Evolutionary conservation across 2,113 vertebrate genomes (phyloP).

Genomic region (Chroicocephalus ridibundus): DNA sequence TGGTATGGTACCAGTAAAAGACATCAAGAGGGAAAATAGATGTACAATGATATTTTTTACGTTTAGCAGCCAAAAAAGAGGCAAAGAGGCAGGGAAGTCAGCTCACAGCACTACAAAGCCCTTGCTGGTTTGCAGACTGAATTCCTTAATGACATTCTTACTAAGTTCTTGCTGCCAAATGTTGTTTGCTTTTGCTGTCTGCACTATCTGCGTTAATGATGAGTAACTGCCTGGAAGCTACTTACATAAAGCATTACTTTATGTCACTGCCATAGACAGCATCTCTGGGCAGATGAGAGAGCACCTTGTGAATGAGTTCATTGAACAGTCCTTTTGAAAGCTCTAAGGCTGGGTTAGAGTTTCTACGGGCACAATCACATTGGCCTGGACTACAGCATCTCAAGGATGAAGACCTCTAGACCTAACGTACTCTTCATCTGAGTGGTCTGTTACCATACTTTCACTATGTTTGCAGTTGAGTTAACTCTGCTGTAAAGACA

Average conservation of each 20-base stretch:
- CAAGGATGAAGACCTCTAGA: not conserved
- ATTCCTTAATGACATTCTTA: slow-evolving; percentile 2
- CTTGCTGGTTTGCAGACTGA: not conserved
- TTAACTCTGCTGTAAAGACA: not conserved
- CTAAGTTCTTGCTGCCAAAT: slow-evolving; percentile 45
- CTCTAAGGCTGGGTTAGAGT: not conserved
- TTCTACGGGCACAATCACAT: not conserved
- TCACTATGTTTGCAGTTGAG: not conserved
- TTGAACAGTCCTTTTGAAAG: not conserved
- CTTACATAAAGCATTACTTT: not conserved
- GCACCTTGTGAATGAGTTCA: not conserved
- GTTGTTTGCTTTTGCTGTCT: slow-evolving; percentile 43
- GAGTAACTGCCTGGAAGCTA: not conserved
- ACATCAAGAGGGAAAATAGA: not conserved
- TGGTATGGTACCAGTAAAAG: not conserved
- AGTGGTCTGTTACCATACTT: not conserved
- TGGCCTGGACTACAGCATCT: not conserved
- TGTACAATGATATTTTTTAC: not conserved
- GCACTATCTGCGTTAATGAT: slow-evolving; percentile 52
- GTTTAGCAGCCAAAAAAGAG: not conserved
- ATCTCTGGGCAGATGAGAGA: not conserved
- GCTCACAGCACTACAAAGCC: not conserved
- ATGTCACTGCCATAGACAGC: not conserved
- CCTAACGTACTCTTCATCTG: not conserved
- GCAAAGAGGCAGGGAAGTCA: not conserved